Base-by-base conservation (phyloP, 1,140 invertebrate species). In the Penaeus indicus region DNA sequence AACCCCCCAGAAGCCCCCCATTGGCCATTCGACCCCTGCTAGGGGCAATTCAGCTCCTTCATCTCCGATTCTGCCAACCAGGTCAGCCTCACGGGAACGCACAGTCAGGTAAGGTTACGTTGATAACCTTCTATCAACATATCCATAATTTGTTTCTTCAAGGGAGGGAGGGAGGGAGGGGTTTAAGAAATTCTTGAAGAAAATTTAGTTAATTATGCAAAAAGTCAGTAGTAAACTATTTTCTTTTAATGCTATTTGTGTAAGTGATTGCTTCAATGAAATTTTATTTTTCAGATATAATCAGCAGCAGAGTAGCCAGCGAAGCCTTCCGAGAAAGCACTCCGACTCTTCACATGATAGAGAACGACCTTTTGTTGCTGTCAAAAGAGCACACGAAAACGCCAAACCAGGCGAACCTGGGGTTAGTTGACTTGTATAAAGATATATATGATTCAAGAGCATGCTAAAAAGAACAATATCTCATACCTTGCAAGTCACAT, bases 351-450 rank as follows among this genome's bases (percentile, higher is more conserved):
- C 93, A n/a, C 93, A 93, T 89, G 93, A 94, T 85, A 92, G 93
- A 63, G 95, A 95, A 91, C 92, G 95, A 86, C 95, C 95, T 13
- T 95, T 95, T 91, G 94, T 95, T 79, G 93, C 94, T 4, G 93
- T 95, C 21, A 95, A 95, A 91, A 93, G 94, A 78, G 94, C 94
- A n/a, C 95, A 95, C 91, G 95, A 95, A 60, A 79, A 64, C 42
- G 88, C 88, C 47, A 84, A 85, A 47, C 38, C 83, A 27, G 42
- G 61, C 63, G 88, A 89, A 27, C 38, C 64, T 61, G 78, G 69
- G 77, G 88, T 89, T 62, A 67, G 88, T 42, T 42, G 16, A 42
- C 27, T 32, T 11, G 27, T 75, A 27, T 75, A 32, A 38, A 19
- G 16, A 75, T 25, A 54, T 54, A 1, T 54, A 13, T 54, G 54